A percentile compares a stretch with the other conserved stretches of the same genome.
Evolutionary conservation across 2,888 invertebrate genomes (phyloP).

Genomic region (Agrotis puta): DNA sequence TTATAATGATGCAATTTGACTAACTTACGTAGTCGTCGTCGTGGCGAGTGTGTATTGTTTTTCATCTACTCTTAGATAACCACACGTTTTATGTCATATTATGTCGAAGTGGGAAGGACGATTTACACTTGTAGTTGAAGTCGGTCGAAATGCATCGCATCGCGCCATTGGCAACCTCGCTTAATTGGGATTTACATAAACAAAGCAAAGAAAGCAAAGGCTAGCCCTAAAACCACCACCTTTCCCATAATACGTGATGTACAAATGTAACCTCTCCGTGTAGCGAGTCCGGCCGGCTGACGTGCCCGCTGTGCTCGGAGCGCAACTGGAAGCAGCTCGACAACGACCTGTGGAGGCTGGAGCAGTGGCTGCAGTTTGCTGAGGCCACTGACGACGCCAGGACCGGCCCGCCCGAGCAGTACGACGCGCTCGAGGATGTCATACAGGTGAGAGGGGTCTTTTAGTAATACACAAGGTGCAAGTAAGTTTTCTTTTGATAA

Average conservation of each 20-base stretch:
- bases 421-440: slow-evolving; percentile 95
- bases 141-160: too few relatives aligned
- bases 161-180: too few relatives aligned
- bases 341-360: slow-evolving; percentile 97
- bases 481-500: not conserved
- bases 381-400: slow-evolving; percentile 95
- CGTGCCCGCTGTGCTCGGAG: slow-evolving; percentile 96
- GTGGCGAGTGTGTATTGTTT: too few relatives aligned
- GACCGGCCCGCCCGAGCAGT: slow-evolving; percentile 93
- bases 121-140: too few relatives aligned
- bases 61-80: too few relatives aligned
- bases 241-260: not conserved
- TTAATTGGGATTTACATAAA: too few relatives aligned
- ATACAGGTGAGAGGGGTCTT: slow-evolving; percentile 90
- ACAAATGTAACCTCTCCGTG: slow-evolving; percentile 23
- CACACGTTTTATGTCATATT: too few relatives aligned
- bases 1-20: too few relatives aligned
- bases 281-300: slow-evolving; percentile 94
- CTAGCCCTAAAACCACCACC: not conserved
- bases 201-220: too few relatives aligned
- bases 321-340: slow-evolving; percentile 97
- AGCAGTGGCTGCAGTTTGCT: slow-evolving; percentile 97
- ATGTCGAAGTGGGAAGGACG: too few relatives aligned
- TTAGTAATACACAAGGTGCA: not conserved
- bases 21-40: too few relatives aligned